Evolutionary conservation across 2,888 invertebrate species (phyloP).

Genomic region (Lepidocyrtinus sp.): DNA sequence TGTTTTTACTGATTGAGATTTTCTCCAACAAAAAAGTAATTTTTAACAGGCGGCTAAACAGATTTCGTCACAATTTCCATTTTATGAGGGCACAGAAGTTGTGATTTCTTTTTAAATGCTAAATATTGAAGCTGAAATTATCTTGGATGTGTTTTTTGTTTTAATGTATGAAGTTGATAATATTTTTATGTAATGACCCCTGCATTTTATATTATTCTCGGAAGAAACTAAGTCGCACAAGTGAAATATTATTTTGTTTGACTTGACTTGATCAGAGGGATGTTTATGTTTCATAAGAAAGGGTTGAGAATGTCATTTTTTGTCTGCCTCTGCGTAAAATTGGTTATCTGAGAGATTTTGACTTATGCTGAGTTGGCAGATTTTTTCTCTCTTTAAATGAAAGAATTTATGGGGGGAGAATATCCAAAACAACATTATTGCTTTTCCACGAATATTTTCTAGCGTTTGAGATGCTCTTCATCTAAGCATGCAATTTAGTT

Average conservation of each 20-base stretch:
- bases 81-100: too few relatives aligned
- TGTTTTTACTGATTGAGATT: neutral
- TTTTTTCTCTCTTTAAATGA: too few relatives aligned
- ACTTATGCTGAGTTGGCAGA: neutral
- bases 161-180: too few relatives aligned
- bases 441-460: too few relatives aligned
- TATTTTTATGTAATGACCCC: conserved; percentile 15
- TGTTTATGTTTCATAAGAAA: conserved; percentile 1
- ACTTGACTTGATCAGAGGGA: neutral
- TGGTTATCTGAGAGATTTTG: neutral
- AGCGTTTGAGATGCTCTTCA: too few relatives aligned
- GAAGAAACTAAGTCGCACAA: conserved; percentile 4
- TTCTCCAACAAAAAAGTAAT: neutral
- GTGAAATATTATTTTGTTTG: neutral
- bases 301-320: neutral
- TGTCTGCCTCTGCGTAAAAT: neutral
- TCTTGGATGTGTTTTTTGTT: too few relatives aligned
- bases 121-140: too few relatives aligned
- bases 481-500: too few relatives aligned
- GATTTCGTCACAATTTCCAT: neutral
- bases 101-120: too few relatives aligned
- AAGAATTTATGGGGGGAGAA: neutral
- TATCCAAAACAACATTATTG: too few relatives aligned
- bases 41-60: neutral
- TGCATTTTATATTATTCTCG: conserved; percentile 2